Evolutionary conservation across 2,797 vertebrate species (phyloP).

Genomic region (Argentina silus): DNA sequence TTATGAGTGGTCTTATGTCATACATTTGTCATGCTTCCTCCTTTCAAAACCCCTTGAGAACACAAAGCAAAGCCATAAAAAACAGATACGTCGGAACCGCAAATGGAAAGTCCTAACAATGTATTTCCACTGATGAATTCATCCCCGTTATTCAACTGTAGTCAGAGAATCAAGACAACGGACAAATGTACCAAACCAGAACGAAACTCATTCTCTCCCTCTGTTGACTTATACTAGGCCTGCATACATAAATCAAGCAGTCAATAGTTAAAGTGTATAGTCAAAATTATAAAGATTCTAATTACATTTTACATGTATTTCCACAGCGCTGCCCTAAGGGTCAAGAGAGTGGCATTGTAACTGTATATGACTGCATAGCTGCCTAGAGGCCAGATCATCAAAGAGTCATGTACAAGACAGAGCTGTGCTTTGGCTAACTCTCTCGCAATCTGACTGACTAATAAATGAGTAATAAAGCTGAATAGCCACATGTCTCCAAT

Average conservation of each 20-base stretch:
- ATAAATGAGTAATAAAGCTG: conserved; percentile 74
- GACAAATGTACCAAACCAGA: conserved; percentile 15
- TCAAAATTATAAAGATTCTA: not conserved
- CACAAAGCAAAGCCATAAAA: not conserved
- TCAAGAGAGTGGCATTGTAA: not conserved
- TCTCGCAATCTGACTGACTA: conserved; percentile 67
- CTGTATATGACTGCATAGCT: not conserved
- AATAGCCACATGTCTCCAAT: conserved; percentile 74
- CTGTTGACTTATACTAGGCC: too few species aligned
- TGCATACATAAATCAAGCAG: too few species aligned
- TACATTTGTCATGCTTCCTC: conserved; percentile 62
- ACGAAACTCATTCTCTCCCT: too few species aligned
- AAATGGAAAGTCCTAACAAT: conserved; percentile 55
- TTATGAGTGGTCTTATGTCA: conserved; percentile 60
- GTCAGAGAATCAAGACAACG: conserved; percentile 55
- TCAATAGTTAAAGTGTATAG: too few species aligned
- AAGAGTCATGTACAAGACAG: conserved; percentile 53
- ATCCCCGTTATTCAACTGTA: conserved; percentile 35
- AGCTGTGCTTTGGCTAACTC: conserved; percentile 66
- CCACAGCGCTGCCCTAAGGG: not conserved
- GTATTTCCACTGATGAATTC: conserved; percentile 56
- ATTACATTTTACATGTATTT: not conserved
- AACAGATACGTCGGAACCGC: conserved; percentile 41
- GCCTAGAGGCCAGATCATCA: conserved; percentile 57
- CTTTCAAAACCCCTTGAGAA: conserved; percentile 47